Conservation (phyloP, 37 sponge, comb jelly and placozoan genomes). For the Theonella swinhoei region DNA sequence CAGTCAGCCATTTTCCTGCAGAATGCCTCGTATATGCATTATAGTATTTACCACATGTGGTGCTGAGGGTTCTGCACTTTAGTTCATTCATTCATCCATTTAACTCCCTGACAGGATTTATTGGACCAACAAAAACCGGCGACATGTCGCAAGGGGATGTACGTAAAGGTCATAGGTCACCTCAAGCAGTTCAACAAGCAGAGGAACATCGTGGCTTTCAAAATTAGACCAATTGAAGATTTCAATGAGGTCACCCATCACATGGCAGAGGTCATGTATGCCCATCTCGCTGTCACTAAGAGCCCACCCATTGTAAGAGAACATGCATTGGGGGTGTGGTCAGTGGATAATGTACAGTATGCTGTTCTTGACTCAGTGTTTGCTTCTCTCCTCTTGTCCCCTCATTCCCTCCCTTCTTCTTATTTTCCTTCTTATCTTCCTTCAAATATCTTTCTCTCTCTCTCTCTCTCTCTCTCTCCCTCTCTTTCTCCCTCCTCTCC, state of each 20-base stretch:
- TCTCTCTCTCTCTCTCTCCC: neutral
- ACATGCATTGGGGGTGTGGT: neutral
- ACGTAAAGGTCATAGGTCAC: conserved; percentile 79
- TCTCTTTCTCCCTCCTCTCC: neutral
- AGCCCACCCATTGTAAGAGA: conserved; percentile 67
- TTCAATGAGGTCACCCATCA: conserved; percentile 90
- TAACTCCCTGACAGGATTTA: conserved; percentile 30
- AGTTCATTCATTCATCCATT: no score
- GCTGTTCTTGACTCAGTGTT: no score
- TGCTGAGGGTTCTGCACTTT: no score
- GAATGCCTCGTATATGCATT: no score
- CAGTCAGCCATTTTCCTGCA: no score
- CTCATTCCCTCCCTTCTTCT: no score
- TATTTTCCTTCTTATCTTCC: no score
- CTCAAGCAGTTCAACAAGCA: conserved; percentile 79
- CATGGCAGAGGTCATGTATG: conserved; percentile 68
- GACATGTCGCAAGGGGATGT: conserved; percentile 75
- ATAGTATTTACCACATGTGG: no score
- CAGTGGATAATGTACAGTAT: neutral
- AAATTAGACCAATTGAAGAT: conserved; percentile 71
- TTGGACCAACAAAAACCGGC: conserved; percentile 30
- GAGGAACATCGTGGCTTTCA: conserved; percentile 69
- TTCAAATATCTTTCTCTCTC: no score
- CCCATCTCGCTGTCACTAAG: conserved; percentile 77
- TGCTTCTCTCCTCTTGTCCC: no score